Evolutionary conservation across 2,797 vertebrate species (phyloP).

Genomic region (Brachymystax lenok): DNA sequence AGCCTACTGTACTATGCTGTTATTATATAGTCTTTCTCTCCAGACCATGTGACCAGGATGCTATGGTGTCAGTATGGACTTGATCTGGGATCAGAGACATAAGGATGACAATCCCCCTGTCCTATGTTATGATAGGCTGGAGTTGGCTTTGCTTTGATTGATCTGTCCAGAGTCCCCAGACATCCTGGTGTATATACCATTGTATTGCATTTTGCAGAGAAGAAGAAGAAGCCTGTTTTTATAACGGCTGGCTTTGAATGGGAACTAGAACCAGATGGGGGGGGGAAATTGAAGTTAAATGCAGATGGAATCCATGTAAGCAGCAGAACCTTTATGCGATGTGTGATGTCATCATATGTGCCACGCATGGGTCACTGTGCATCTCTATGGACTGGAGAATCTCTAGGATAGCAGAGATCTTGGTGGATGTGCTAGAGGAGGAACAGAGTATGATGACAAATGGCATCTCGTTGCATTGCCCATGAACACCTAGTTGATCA

Average conservation of each 20-base stretch:
- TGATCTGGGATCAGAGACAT: slow-evolving; percentile 18
- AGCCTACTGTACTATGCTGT: neutral
- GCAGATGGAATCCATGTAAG: slow-evolving; percentile 64
- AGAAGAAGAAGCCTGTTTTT: slow-evolving; percentile 65
- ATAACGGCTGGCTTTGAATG: slow-evolving; percentile 69
- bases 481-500: too few relatives aligned
- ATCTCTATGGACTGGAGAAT: neutral
- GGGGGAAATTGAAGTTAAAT: slow-evolving; percentile 74
- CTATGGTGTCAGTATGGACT: slow-evolving; percentile 5
- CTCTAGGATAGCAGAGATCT: neutral
- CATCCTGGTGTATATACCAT: slow-evolving; percentile 14
- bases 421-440: too few relatives aligned
- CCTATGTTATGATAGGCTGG: slow-evolving; percentile 16
- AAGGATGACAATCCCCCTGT: slow-evolving; percentile 24
- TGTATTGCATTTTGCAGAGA: slow-evolving; percentile 32
- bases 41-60: neutral
- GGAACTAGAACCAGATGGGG: slow-evolving; percentile 77
- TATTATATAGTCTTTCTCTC: neutral
- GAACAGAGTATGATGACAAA: too few relatives aligned
- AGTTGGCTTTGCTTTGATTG: slow-evolving; percentile 10
- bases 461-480: too few relatives aligned
- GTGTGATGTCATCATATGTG: slow-evolving; percentile 39
- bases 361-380: slow-evolving; percentile 10
- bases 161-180: neutral
- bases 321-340: slow-evolving; percentile 50